Percentiles rank a stretch among this genome's conserved stretches.
phyloP scores from a whole-genome alignment of 2,113 vertebrate genomes.

The Xyliphius kryptos region DNA sequence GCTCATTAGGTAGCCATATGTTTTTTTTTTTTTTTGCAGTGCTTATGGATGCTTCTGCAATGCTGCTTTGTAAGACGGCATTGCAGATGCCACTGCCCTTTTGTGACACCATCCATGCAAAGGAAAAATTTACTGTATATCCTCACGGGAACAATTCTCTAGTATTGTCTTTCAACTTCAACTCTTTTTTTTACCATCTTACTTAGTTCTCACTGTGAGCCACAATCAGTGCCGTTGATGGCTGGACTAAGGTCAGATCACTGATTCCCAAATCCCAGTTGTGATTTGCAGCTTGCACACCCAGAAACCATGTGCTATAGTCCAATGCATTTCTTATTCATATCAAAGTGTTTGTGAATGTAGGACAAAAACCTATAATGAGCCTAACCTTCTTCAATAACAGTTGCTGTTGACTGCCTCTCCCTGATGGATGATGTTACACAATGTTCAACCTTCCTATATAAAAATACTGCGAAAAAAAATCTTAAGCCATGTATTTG shows the following conservation, averaged over 20 bases:
- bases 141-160: constrained; percentile 36
- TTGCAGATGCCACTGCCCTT: constrained; percentile 38
- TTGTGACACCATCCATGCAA: constrained; percentile 33
- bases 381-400: constrained; percentile 35
- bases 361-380: constrained; percentile 30
- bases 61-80: constrained; percentile 39
- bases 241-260: constrained; percentile 25
- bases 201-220: constrained; percentile 16
- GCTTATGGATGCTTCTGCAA: constrained; percentile 21
- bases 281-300: constrained; percentile 26
- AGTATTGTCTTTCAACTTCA: constrained; percentile 41
- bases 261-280: constrained; percentile 32
- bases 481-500: constrained; percentile 15
- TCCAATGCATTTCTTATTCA: constrained; percentile 25
- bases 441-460: constrained; percentile 29
- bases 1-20: constrained; percentile 42
- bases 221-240: constrained; percentile 36
- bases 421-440: constrained; percentile 36
- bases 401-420: constrained; percentile 20
- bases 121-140: constrained; percentile 37
- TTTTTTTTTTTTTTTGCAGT: constrained; percentile 36
- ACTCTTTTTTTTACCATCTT: constrained; percentile 30
- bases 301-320: constrained; percentile 31
- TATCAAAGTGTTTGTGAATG: constrained; percentile 30
- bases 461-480: constrained; percentile 13